Percentiles rank a stretch among this genome's conserved stretches.
phyloP scores from a whole-genome alignment of 2,797 vertebrate species.

The Antrozous pallidus region DNA sequence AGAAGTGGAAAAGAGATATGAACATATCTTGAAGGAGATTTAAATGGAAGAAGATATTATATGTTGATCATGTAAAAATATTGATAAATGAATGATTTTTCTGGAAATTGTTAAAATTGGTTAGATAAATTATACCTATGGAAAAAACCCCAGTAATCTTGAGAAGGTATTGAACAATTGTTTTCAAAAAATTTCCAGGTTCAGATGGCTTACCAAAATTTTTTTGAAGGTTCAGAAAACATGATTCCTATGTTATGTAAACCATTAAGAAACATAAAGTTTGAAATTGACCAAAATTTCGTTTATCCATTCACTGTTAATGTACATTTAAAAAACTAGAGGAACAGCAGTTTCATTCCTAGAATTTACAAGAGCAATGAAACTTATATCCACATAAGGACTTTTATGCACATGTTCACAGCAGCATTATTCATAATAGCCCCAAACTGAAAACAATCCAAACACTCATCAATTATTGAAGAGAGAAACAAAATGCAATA shows the following conservation, averaged over 20 bases:
- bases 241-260: conserved; percentile 11
- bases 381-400: not conserved
- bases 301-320: not conserved
- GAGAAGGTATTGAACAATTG: not conserved
- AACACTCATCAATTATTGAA: not conserved
- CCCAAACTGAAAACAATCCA: not conserved
- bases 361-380: not conserved
- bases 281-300: conserved; percentile 5
- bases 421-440: not conserved
- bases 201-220: not conserved
- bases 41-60: not conserved
- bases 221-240: conserved; percentile 14
- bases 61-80: conserved; percentile 24
- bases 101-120: not conserved
- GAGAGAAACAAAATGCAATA: not conserved
- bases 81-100: conserved; percentile 30
- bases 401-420: not conserved
- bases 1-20: not conserved
- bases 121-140: not conserved
- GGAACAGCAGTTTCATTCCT: not conserved
- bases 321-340: conserved; percentile 14
- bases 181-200: not conserved
- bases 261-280: not conserved
- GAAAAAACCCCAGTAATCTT: not conserved
- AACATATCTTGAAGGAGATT: not conserved